Evolutionary conservation across 2,888 invertebrate genomes (phyloP), one percentile per base, ranked within the genome.

Genomic region (Agapetus fuscipes): DNA sequence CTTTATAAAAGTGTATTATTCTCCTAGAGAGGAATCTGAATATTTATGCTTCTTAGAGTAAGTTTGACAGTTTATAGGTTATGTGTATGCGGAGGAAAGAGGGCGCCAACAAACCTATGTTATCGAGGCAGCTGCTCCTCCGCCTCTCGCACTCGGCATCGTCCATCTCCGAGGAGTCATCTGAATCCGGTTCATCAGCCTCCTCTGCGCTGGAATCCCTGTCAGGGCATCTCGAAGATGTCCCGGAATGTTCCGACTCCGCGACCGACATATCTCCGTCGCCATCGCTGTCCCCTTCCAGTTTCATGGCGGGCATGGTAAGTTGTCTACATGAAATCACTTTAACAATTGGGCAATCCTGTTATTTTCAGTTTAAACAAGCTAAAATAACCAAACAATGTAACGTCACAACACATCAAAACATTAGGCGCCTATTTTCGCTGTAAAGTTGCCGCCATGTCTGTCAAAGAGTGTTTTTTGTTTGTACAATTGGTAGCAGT

Each of bases 101-200:
- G 27, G 27, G 24, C 24, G 35, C 11, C 16, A 30, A 28, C 37
- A 35, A 41, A 76, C 76, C 64, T 59, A 94, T 70, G 57, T 89
- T 89, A 53, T 89, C 85, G 50, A 90, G 72, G 53, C 87, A 86
- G 56, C 90, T 88, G 49, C 75, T 80, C 48, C 89, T 71, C 37
- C 89, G 70, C 41, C 80, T 74, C 56, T 93, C 91, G 52, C 90
- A 91, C 64, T 91, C 93, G 49, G 79, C 83, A 58, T 89, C 91
- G 60, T 94, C 93, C 83, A 94, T 83, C 64, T 94, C 94, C 39
- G 81, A 81, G 42, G 84, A 84, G 59, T 85, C 85, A 64, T 85
- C 85, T 11, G 85, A 83, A 52, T 85, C 85, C n/a, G 78, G 81
- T 53, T 84, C 83, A 52, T 85, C 82, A 39, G 77, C 82, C 51